phyloP scores from a whole-genome alignment of 2,888 invertebrate genomes.

The Macaria notata region DNA sequence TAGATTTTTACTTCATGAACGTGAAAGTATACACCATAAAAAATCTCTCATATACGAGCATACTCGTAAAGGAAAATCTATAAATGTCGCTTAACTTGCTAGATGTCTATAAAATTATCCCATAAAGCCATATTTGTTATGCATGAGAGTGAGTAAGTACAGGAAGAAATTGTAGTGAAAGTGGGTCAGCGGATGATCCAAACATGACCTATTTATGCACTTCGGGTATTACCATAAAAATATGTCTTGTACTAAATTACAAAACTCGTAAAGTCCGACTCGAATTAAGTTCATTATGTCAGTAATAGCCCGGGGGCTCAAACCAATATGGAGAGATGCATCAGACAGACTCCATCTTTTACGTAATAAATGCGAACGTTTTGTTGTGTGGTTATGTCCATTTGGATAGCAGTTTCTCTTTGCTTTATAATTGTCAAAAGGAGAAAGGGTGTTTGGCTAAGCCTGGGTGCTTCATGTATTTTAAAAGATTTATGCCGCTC shows the following conservation, averaged over 20 bases:
- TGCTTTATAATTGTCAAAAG: conserved; percentile 27
- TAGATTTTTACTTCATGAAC: not conserved
- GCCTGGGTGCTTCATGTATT: conserved; percentile 18
- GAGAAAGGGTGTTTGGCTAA: conserved; percentile 28
- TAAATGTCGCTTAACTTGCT: conserved; percentile 5
- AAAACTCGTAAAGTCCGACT: conserved; percentile 30
- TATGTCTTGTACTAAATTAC: conserved; percentile 27
- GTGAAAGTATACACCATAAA: conserved; percentile 3
- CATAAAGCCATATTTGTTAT: conserved; percentile 17
- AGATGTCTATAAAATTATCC: conserved; percentile 15
- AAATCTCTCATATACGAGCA: conserved; percentile 7
- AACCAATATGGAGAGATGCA: conserved; percentile 22
- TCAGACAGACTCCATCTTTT: conserved; percentile 27
- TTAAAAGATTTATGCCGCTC: conserved; percentile 13
- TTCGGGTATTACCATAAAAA: conserved; percentile 37
- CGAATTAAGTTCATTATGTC: conserved; percentile 5
- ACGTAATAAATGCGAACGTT: conserved; percentile 32
- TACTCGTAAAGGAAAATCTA: conserved; percentile 6
- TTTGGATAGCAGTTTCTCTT: conserved; percentile 39
- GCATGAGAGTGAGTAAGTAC: conserved; percentile 8
- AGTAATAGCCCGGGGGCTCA: not conserved
- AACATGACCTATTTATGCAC: conserved; percentile 39
- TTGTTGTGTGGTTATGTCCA: conserved; percentile 29
- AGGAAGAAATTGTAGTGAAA: conserved; percentile 51
- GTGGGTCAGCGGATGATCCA: conserved; percentile 53